Percentiles rank a stretch among this genome's conserved stretches.
phyloP scores from a whole-genome alignment of 2,888 invertebrate species.

The Parnassius apollo region DNA sequence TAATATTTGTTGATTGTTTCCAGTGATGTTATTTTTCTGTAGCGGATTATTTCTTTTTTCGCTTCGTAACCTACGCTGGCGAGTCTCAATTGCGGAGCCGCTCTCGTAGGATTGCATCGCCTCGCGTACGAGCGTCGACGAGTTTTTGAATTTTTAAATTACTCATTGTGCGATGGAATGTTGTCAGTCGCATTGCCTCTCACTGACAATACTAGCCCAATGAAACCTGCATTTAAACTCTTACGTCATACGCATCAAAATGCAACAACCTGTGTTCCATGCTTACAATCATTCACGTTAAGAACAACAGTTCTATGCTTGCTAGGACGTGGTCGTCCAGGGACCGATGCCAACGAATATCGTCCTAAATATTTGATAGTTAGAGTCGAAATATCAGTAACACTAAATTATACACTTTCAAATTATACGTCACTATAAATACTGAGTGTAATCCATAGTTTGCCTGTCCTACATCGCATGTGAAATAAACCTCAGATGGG shows the following conservation, averaged over 20 bases:
- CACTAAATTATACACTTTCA: slow-evolving; percentile 50
- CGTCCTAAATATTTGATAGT: slow-evolving; percentile 74
- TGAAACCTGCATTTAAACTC: slow-evolving; percentile 65
- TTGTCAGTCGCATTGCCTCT: slow-evolving; percentile 55
- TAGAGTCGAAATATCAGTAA: slow-evolving; percentile 69
- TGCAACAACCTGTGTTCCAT: slow-evolving; percentile 40
- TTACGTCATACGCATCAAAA: slow-evolving; percentile 56
- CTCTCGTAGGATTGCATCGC: slow-evolving; percentile 70
- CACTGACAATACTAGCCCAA: slow-evolving; percentile 46
- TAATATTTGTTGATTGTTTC: slow-evolving; percentile 31
- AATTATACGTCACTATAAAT: slow-evolving; percentile 55
- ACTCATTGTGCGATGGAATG: slow-evolving; percentile 81
- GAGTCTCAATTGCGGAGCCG: slow-evolving; percentile 73
- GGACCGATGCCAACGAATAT: slow-evolving; percentile 74
- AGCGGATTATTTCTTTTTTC: slow-evolving; percentile 2
- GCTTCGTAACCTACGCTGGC: neutral
- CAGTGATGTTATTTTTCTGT: neutral
- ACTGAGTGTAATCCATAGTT: slow-evolving; percentile 52
- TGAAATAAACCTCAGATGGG: slow-evolving; percentile 14
- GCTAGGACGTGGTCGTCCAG: slow-evolving; percentile 68
- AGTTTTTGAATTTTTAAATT: slow-evolving; percentile 83
- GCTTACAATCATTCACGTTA: slow-evolving; percentile 48
- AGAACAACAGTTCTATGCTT: slow-evolving; percentile 52
- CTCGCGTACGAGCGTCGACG: slow-evolving; percentile 71
- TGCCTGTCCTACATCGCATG: slow-evolving; percentile 7